A percentile compares a stretch with the other conserved stretches of the same genome.
Conservation (phyloP, 2,797 vertebrate species). For the Enteromius viviparus region DNA sequence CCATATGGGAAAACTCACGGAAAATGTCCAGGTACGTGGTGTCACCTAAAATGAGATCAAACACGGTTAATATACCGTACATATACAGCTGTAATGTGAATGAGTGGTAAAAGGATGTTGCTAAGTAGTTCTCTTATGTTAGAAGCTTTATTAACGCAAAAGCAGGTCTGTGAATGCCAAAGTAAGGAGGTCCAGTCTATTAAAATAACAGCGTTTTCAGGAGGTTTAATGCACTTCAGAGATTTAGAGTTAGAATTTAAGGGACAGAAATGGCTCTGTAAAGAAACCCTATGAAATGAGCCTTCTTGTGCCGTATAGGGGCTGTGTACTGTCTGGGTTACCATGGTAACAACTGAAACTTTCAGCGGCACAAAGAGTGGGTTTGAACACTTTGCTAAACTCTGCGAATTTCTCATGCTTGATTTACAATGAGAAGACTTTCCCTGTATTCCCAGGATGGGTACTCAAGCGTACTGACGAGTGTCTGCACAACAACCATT, state of each 20-base stretch:
- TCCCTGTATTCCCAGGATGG: constrained; percentile 16
- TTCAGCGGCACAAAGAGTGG: constrained; percentile 64
- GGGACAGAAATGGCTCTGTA: neutral
- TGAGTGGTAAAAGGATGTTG: neutral
- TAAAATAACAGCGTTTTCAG: neutral
- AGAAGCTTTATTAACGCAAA: neutral
- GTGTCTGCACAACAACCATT: neutral
- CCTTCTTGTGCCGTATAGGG: constrained; percentile 50
- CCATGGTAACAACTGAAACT: constrained; percentile 69
- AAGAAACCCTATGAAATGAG: constrained; percentile 22
- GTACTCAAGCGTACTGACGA: neutral
- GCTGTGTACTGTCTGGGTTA: constrained; percentile 50
- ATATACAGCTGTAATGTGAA: neutral
- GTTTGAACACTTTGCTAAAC: constrained; percentile 60
- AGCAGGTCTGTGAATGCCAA: neutral
- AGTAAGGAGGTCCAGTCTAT: neutral
- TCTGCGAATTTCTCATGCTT: constrained; percentile 58
- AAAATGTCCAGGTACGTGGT: constrained; percentile 90
- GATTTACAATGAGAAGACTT: constrained; percentile 20
- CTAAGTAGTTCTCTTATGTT: neutral
- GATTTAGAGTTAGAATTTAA: neutral
- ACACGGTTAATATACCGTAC: constrained; percentile 38
- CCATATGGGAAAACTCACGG: constrained; percentile 90
- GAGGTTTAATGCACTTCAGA: constrained; percentile 2
- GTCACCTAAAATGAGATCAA: constrained; percentile 77